Percentiles rank a stretch among this genome's conserved stretches.
Conservation (phyloP, 2,113 vertebrate genomes). For the Limanda limanda region DNA sequence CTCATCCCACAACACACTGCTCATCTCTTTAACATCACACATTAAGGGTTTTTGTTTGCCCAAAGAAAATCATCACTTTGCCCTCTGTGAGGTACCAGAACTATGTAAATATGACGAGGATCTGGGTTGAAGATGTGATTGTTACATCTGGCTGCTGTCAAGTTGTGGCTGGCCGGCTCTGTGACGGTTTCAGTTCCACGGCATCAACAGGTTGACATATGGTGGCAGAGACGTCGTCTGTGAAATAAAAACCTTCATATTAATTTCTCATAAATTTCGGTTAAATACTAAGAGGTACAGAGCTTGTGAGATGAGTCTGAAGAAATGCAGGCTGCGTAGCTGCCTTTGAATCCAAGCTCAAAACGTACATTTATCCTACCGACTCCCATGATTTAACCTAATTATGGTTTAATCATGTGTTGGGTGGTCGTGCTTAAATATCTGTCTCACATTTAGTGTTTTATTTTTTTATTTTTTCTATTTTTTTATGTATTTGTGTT, state of each 20-base stretch:
- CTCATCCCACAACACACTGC: constrained; percentile 1
- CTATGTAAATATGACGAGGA: background rate
- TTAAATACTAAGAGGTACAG: no score
- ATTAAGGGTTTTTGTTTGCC: background rate
- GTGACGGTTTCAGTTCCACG: background rate
- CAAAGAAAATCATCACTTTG: background rate
- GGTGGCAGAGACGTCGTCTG: background rate
- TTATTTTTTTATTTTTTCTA: no score
- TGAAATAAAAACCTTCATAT: no score
- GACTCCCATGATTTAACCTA: no score
- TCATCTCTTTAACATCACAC: background rate
- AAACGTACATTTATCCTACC: no score
- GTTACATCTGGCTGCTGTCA: background rate
- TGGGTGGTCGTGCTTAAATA: no score
- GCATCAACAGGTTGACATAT: background rate
- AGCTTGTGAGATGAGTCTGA: no score
- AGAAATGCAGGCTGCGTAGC: background rate
- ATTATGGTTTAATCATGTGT: no score
- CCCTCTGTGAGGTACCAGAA: background rate
- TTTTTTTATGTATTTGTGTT: no score
- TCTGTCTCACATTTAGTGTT: no score
- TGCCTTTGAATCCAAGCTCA: background rate
- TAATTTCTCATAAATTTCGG: no score
- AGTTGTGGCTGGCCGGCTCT: background rate
- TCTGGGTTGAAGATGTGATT: background rate